Base-by-base conservation (phyloP, 1,140 invertebrate genomes). In the Halyomorpha halys region DNA sequence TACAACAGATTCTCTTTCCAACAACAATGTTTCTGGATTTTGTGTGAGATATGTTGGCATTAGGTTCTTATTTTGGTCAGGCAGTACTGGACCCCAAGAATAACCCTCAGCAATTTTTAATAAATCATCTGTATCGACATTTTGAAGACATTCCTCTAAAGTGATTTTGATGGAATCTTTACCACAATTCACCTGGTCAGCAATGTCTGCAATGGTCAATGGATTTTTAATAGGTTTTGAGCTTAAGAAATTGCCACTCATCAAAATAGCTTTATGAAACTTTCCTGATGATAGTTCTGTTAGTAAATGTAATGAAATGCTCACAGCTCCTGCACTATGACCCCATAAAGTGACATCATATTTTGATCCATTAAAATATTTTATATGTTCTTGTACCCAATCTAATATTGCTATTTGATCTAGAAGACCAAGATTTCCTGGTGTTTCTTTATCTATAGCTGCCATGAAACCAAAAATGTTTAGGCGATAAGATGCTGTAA, bases 381-480 rank as follows among this genome's bases (percentile, higher is more conserved):
- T 81, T 15, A 95, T 94, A 72, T 94, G 94, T 51, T 83, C 83
- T 71, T 89, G 84, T 0, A 97, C 82, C 90, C 90, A 94, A 68
- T 83, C 81, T 27, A 95, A 74, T 0, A 91, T 89, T 8, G 91
- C 86, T 44, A 91, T 81, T 78, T 96, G 94, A 71, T 97, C 94
- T 76, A 91, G 82, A 69, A 97, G 76, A 0, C 94, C 95, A 69
- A 84, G 91, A 75, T 98, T 98, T 15, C 94, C 94, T 0, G 91
- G 84, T 1, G 89, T 85, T 72, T 91, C 86, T 6, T 83, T 82
- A 69, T 89, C 87, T 62, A 83, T 81, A 11, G 91, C 85, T 23
- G 87, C 87, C 69, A 97, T 85, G 75, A 95, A 98, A n/a, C 94
- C 94, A 68, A 97, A 85, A 44, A 90, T 86, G 71, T 87, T 89